Evolutionary conservation across 2,888 invertebrate species (phyloP).

Genomic region (Heliconius cydno): DNA sequence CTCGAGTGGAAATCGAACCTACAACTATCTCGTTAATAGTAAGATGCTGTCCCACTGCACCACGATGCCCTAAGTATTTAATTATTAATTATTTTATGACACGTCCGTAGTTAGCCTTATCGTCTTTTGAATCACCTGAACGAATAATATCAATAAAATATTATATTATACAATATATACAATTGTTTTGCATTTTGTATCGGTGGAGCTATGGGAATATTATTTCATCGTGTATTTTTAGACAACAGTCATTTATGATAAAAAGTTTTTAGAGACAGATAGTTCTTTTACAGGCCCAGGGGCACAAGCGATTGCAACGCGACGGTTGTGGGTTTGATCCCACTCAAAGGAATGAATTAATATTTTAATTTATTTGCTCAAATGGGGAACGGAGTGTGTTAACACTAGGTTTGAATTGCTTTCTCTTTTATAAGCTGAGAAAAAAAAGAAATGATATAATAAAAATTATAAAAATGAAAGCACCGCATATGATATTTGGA

Average conservation of each 20-base stretch:
- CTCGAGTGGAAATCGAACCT: neutral
- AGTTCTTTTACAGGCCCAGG: too few relatives aligned
- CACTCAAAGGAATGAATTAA: too few relatives aligned
- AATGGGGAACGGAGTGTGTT: neutral
- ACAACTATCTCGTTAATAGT: neutral
- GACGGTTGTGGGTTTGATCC: too few relatives aligned
- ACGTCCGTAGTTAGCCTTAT: neutral
- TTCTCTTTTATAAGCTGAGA: neutral
- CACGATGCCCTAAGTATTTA: too few relatives aligned
- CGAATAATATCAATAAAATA: conserved; percentile 11
- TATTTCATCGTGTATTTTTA: neutral
- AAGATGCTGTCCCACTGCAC: too few relatives aligned
- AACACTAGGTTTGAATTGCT: neutral
- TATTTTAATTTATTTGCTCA: neutral
- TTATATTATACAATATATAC: neutral
- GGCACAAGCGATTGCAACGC: too few relatives aligned
- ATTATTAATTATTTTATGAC: neutral
- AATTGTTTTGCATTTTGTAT: conserved; percentile 1
- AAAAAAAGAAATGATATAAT: neutral
- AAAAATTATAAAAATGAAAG: conserved; percentile 1
- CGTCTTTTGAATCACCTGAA: neutral
- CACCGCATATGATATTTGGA: conserved; percentile 15
- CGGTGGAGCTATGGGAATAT: neutral
- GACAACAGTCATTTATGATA: neutral
- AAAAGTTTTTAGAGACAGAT: neutral